A percentile compares a stretch with the other conserved stretches of the same genome.
Evolutionary conservation across 2,888 invertebrate genomes (phyloP).

Genomic region (Sminthurides aquaticus): DNA sequence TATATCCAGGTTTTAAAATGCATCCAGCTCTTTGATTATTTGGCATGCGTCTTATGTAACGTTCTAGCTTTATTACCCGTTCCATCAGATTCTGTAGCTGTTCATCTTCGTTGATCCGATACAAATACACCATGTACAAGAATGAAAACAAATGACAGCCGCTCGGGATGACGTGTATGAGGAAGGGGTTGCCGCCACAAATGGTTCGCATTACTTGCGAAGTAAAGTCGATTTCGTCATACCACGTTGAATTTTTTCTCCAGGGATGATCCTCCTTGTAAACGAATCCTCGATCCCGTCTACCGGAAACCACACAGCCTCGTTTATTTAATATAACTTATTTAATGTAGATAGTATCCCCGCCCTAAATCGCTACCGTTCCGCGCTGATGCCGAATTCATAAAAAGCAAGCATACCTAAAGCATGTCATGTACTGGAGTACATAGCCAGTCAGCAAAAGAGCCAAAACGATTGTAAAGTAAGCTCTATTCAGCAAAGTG

Average conservation of each 20-base stretch:
- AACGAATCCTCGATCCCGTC: slow-evolving; percentile 65
- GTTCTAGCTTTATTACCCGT: no score
- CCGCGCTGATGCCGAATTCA: no score
- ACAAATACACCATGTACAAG: slow-evolving; percentile 63
- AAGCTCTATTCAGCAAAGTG: slow-evolving; percentile 59
- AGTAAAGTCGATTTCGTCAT: slow-evolving; percentile 4
- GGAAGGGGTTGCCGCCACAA: slow-evolving; percentile 63
- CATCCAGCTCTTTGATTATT: neutral
- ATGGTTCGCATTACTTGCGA: slow-evolving; percentile 40
- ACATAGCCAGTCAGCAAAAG: slow-evolving; percentile 61
- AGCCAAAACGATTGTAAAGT: slow-evolving; percentile 59
- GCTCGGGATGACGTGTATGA: slow-evolving; percentile 67
- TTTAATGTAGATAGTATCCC: neutral
- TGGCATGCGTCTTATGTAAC: no score
- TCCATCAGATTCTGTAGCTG: slow-evolving; percentile 76
- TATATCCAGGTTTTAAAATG: neutral
- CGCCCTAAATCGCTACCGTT: neutral
- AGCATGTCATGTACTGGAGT: slow-evolving; percentile 71
- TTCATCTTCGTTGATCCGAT: slow-evolving; percentile 70
- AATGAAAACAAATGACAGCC: slow-evolving; percentile 65
- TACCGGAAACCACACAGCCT: no score
- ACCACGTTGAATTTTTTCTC: slow-evolving; percentile 11
- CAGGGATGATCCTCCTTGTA: slow-evolving; percentile 49
- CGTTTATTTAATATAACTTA: no score
- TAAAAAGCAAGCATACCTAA: no score